phyloP scores from a whole-genome alignment of 2,888 invertebrate genomes.

The Orthosia cruda region DNA sequence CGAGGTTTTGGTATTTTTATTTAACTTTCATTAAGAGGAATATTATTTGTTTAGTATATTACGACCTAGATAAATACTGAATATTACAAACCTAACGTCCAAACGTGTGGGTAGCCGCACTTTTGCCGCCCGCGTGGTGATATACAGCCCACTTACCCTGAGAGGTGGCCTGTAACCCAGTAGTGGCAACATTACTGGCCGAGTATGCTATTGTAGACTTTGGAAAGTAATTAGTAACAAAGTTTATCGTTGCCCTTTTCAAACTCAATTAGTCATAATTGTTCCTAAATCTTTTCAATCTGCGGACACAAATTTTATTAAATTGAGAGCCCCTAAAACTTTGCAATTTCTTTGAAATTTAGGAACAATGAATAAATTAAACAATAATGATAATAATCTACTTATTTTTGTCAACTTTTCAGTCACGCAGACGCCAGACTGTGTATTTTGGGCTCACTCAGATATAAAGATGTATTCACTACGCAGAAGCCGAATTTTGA shows the following conservation, averaged over 20 bases:
- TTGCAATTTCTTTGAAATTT: not conserved
- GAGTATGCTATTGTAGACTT: not conserved
- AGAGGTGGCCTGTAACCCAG: not conserved
- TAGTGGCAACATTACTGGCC: not conserved
- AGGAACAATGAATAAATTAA: not conserved
- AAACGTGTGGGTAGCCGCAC: too few relatives aligned
- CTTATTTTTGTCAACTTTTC: not conserved
- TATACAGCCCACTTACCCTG: not conserved
- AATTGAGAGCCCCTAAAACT: not conserved
- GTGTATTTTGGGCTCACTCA: too few relatives aligned
- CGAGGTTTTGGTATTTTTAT: not conserved
- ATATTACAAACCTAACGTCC: not conserved
- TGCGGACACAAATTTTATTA: conserved; percentile 1
- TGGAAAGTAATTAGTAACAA: conserved; percentile 6
- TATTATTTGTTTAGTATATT: not conserved
- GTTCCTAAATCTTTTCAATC: not conserved
- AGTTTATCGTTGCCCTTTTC: not conserved
- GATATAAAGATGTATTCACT: too few relatives aligned
- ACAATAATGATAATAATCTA: not conserved
- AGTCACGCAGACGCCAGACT: not conserved
- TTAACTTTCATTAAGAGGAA: not conserved
- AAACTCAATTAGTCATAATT: conserved; percentile 1
- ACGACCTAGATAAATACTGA: not conserved
- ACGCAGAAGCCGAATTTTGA: too few relatives aligned
- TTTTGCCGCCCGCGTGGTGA: not conserved